Evolutionary conservation across 2,113 vertebrate genomes (phyloP).

Genomic region (Rhineura floridana): DNA sequence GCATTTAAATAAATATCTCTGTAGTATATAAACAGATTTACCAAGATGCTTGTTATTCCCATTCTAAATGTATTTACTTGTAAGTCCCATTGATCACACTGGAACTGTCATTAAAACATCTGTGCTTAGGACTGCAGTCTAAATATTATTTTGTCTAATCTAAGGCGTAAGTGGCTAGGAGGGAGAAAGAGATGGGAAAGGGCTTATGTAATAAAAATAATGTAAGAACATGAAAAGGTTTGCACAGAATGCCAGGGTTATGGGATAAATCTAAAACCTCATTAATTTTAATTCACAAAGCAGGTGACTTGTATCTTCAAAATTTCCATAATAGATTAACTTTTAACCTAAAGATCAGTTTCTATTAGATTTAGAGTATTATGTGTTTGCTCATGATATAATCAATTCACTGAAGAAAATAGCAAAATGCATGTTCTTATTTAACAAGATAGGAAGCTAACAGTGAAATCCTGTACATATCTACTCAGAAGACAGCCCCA

Average conservation of each 20-base stretch:
- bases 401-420: background rate
- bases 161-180: slow-evolving; percentile 10
- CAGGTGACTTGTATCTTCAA: slow-evolving; percentile 14
- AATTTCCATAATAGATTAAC: slow-evolving; percentile 18
- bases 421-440: background rate
- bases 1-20: background rate
- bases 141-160: background rate
- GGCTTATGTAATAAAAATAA: slow-evolving; percentile 9
- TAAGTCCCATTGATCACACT: background rate
- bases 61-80: slow-evolving; percentile 21
- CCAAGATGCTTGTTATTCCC: background rate
- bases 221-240: slow-evolving; percentile 1
- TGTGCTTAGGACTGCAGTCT: background rate
- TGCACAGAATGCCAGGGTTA: slow-evolving; percentile 5
- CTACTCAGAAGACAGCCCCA: background rate
- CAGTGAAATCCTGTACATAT: background rate
- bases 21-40: background rate
- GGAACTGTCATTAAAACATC: background rate
- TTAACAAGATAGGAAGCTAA: background rate
- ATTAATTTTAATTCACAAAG: slow-evolving; percentile 33
- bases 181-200: background rate
- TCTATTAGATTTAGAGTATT: background rate
- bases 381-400: background rate
- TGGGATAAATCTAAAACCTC: slow-evolving; percentile 31
- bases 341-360: background rate